These are phyloP conservation scores for Oreotrochilus melanogaster DNA, from an alignment of 2,113 vertebrate species.

Conservation along the genomic window DNA sequence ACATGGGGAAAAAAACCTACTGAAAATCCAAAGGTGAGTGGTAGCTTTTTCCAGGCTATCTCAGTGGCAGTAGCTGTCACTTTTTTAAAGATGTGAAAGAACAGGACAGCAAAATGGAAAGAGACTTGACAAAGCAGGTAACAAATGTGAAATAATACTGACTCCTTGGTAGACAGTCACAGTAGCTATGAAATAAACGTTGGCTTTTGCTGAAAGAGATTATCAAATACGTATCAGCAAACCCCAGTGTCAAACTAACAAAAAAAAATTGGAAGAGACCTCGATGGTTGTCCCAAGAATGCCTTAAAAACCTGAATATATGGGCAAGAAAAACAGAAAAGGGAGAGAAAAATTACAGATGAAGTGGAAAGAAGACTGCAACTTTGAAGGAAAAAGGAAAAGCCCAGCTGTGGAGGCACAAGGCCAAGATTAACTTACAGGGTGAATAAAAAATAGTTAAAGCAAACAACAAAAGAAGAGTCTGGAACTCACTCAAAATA, in stretches of 20 bases:
- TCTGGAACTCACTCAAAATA: not conserved
- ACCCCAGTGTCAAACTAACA: not conserved
- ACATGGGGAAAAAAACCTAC: not conserved
- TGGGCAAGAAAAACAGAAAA: not conserved
- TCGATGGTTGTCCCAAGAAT: not conserved
- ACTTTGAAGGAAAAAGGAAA: not conserved
- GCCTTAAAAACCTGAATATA: not conserved
- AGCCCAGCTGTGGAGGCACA: not conserved
- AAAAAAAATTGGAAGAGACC: not conserved
- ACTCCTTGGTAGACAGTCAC: not conserved
- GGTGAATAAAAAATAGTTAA: not conserved
- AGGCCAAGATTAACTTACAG: not conserved
- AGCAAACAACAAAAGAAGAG: not conserved
- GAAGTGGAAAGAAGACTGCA: not conserved
- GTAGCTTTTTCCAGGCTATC: not conserved
- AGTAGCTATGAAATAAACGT: not conserved
- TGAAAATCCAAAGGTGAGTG: slow-evolving; percentile 10
- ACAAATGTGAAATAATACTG: slow-evolving; percentile 41
- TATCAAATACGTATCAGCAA: not conserved
- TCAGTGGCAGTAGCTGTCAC: not conserved
- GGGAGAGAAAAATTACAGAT: not conserved
- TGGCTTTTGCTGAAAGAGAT: not conserved
- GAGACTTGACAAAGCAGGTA: slow-evolving; percentile 7
- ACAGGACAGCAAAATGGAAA: slow-evolving; percentile 11
- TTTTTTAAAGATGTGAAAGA: not conserved